Evolutionary conservation across 2,797 vertebrate species (phyloP).

Genomic region (Sus cebifrons): DNA sequence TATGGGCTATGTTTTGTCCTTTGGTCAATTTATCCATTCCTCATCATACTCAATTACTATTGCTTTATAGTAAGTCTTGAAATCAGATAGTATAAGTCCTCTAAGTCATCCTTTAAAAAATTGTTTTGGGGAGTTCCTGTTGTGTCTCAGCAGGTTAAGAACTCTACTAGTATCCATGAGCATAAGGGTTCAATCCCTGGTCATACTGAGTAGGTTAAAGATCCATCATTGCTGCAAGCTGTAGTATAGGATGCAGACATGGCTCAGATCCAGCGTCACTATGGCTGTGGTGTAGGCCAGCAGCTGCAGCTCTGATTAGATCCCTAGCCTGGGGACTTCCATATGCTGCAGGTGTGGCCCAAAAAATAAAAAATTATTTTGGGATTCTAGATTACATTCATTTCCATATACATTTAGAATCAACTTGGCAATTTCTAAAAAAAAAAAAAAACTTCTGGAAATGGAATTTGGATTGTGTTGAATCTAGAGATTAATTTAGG

Average conservation of each 20-base stretch:
- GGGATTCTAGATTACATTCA: background rate
- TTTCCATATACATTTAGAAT: slow-evolving; percentile 8
- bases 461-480: background rate
- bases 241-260: too few relatives aligned
- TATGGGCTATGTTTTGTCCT: background rate
- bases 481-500: background rate
- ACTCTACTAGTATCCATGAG: too few relatives aligned
- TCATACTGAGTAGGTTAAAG: too few relatives aligned
- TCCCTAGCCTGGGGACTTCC: too few relatives aligned
- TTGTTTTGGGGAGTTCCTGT: background rate
- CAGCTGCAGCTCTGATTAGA: too few relatives aligned
- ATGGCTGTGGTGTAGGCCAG: too few relatives aligned
- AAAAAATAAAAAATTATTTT: too few relatives aligned
- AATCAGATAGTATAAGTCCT: background rate
- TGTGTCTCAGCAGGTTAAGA: too few relatives aligned
- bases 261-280: too few relatives aligned
- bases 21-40: background rate
- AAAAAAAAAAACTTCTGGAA: background rate
- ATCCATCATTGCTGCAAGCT: too few relatives aligned
- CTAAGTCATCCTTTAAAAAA: slow-evolving; percentile 29
- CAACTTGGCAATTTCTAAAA: background rate
- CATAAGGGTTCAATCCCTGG: too few relatives aligned
- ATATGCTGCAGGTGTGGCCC: too few relatives aligned
- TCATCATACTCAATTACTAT: background rate
- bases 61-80: background rate